Percentiles rank a stretch among this genome's conserved stretches.
These are phyloP conservation scores for Stenodema calcarata DNA, from an alignment of 2,888 invertebrate species.

Conservation along the genomic window DNA sequence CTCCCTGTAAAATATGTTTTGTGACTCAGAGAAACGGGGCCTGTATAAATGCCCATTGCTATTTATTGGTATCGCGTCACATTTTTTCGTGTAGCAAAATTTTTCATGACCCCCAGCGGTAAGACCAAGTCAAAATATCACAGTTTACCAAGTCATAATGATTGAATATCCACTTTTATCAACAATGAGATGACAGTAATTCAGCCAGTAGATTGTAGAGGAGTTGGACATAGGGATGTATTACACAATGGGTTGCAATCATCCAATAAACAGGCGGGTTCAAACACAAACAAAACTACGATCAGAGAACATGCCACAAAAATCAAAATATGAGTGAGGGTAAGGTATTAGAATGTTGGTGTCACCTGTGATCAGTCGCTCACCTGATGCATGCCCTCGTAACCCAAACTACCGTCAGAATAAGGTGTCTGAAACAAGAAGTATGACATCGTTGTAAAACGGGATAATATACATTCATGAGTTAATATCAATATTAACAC, in stretches of 20 bases:
- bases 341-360: conserved; percentile 44
- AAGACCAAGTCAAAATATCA: too few species aligned
- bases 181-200: too few species aligned
- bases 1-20: too few species aligned
- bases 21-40: too few species aligned
- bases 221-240: background rate
- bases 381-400: conserved; percentile 91
- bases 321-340: conserved; percentile 10
- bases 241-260: too few species aligned
- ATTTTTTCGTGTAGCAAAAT: too few species aligned
- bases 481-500: background rate
- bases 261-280: background rate
- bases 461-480: background rate
- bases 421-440: conserved; percentile 72
- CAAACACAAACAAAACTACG: background rate
- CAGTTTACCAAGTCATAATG: too few species aligned
- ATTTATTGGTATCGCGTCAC: too few species aligned
- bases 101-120: too few species aligned
- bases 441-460: background rate
- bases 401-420: conserved; percentile 84
- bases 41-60: too few species aligned
- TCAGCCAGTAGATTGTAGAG: too few species aligned
- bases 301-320: background rate
- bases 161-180: too few species aligned
- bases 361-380: conserved; percentile 59